Evolutionary conservation across 2,113 vertebrate species (phyloP), one percentile per base, ranked within the genome.

Genomic region (Phalacrocorax aristotelis): DNA sequence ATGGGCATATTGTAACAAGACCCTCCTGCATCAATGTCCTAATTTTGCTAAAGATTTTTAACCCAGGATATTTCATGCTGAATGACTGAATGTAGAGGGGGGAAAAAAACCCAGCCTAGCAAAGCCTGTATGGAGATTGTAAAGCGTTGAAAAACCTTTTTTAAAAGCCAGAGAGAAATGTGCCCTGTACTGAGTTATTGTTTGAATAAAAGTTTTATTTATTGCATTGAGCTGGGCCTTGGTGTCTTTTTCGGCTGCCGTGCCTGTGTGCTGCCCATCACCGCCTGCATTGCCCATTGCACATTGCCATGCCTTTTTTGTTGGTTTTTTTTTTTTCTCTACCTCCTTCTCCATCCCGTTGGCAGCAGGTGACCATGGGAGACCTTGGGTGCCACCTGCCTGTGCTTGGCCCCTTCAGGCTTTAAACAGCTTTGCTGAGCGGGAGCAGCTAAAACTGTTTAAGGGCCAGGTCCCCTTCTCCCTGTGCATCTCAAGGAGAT

Each of bases 201-300:
- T 98, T 98, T 96, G 98, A 98, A 98, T 98, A 98, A 98, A 98
- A 98, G 98, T 98, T 98, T 98, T 98, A 98, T 98, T 98, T 98
- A 98, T 98, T 97, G 98, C 98, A 98, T 94, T 86, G 87, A 98
- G 97, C 95, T 95, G 97, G 97, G 97, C 93, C 83, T 96, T 85
- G 90, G 97, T 66, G 74, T 96, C 96, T 98, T 87, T 95, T 97
- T 98, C 84, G 51, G 89, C 95, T 95, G 93, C 91, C 29, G 26
- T 95, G 94, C 90, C 89, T 88, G 92, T 11, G 81, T 82, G 71
- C 87, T 89, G 90, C 90, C 91, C 87, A 2, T 70, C 74, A 64
- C 81, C 30, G 40, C 82, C 85, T 18, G 90, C 94, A 83, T 83
- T 22, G n/a, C 91, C 44, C 69, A 3, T 62, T 65, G 82, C 81